Evolutionary conservation across 2,888 invertebrate genomes (phyloP), one percentile per base, ranked within the genome.

Genomic region (Drosophila infuscata): DNA sequence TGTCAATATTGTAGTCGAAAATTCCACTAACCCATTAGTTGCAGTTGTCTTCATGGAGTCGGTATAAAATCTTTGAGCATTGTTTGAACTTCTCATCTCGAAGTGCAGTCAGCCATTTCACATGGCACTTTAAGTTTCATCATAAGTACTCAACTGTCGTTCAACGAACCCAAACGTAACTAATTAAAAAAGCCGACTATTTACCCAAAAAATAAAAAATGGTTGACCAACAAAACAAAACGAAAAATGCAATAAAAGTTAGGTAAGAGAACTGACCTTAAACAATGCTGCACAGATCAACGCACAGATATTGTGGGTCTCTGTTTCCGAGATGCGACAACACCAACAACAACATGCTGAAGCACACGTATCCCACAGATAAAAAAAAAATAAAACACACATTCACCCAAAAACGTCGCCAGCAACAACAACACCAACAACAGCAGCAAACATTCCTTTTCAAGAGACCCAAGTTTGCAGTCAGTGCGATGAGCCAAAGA

Each of bases 201-300:
- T 77, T 69, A 49, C 65, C 56, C 12, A 41, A 51, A 63, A 63
- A 65, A 41, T 41, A 35, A 57, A 36, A 56, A 62, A 69, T 59
- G 58, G 69, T 81, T 83, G 70, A 70, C 73, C 76, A 81, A 49
- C 57, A 69, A 62, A 68, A 63, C 68, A 49, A 38, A 32, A 70
- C 20, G 51, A 62, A 63, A 84, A 88, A 82, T 84, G 88, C 85
- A 85, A 85, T 81, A 81, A 71, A 70, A 88, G 88, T 88, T 86
- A 86, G 89, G 85, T 89, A 89, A 81, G 77, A 85, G 74, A 88
- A 88, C 82, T 89, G 90, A 89, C 89, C 89, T 89, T 85, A 83
- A 81, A 86, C 89, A 90, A 89, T 88, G 81, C 83, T 87, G 81
- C 86, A 88, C 74, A 81, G 77, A 88, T 79, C 82, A 30, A 30